Evolutionary conservation across 2,113 vertebrate species (phyloP).

Genomic region (Sylvietta virens): DNA sequence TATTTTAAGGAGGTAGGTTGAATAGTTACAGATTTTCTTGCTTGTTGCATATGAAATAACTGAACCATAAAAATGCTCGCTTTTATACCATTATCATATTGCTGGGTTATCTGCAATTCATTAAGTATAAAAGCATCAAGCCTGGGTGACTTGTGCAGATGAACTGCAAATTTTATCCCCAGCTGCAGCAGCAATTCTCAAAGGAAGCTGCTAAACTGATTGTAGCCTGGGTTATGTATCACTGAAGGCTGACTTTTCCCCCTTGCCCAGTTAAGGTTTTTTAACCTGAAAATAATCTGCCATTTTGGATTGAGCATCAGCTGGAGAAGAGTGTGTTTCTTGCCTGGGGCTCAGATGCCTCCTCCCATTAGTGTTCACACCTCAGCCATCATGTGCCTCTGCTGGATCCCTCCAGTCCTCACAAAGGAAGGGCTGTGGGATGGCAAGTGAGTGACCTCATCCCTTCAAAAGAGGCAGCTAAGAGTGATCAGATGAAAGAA

Average conservation of each 20-base stretch:
- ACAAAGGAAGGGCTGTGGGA: background rate
- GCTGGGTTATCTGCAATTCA: background rate
- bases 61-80: background rate
- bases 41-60: background rate
- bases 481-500: background rate
- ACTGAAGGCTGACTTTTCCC: background rate
- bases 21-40: background rate
- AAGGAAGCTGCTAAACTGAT: background rate
- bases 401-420: background rate
- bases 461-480: background rate
- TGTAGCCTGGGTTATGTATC: background rate
- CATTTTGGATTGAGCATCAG: background rate
- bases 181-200: background rate
- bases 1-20: background rate
- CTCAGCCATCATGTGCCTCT: background rate
- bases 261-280: background rate
- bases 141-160: background rate
- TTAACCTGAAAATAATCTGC: conserved; percentile 40
- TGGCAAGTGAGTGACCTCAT: background rate
- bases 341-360: conserved; percentile 16
- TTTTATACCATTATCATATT: background rate
- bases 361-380: conserved; percentile 14
- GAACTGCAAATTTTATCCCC: background rate
- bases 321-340: background rate
- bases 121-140: background rate